A percentile compares a stretch with the other conserved stretches of the same genome.
These are phyloP conservation scores for Clivina fossor DNA, from an alignment of 2,888 invertebrate species.

Conservation along the genomic window DNA sequence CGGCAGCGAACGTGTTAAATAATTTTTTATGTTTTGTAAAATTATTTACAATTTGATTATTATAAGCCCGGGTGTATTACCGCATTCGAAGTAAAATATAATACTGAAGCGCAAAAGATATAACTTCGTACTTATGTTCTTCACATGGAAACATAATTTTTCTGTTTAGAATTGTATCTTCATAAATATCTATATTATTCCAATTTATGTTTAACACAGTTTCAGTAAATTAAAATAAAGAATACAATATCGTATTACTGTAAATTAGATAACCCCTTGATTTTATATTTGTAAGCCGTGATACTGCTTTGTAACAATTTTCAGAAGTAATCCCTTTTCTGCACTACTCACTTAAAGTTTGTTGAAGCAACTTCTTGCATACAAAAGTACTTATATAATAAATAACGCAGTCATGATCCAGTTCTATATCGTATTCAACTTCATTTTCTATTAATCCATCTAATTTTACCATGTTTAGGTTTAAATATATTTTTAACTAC, in stretches of 20 bases:
- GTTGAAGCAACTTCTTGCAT: not conserved
- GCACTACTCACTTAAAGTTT: no score
- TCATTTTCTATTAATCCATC: not conserved
- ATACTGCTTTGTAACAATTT: not conserved
- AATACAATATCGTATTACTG: not conserved
- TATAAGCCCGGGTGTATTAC: not conserved
- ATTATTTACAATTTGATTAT: no score
- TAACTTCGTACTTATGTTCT: slow-evolving; percentile 1
- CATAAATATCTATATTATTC: not conserved
- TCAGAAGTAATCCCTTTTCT: not conserved
- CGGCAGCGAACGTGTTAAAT: no score
- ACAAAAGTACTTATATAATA: not conserved
- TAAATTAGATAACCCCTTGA: not conserved
- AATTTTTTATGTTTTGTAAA: no score
- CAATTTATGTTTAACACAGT: not conserved
- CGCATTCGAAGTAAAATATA: not conserved
- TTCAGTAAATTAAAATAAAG: not conserved
- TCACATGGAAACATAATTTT: not conserved
- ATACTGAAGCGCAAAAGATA: not conserved
- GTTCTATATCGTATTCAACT: not conserved
- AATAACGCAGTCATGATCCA: not conserved
- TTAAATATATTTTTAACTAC: no score
- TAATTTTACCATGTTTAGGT: no score
- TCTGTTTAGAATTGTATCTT: not conserved
- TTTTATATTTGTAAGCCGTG: not conserved